These are phyloP conservation scores for Cheilosia soror DNA, from an alignment of 2,888 invertebrate species.

Conservation along the genomic window DNA sequence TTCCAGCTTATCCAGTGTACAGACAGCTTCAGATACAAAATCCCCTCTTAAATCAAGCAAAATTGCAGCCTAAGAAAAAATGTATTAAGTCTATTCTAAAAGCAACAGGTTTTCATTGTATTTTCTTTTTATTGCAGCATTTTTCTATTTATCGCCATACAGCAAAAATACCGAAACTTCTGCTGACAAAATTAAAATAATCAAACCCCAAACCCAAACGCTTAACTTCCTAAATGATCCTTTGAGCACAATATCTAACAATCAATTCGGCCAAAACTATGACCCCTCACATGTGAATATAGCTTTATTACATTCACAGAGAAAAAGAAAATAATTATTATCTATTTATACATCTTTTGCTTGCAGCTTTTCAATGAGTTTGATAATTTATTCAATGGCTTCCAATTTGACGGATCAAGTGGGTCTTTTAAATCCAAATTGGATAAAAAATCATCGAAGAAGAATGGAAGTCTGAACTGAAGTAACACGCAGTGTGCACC, in stretches of 20 bases:
- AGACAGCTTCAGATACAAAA: slow-evolving; percentile 81
- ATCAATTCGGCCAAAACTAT: slow-evolving; percentile 67
- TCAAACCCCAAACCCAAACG: slow-evolving; percentile 38
- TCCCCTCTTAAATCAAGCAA: slow-evolving; percentile 80
- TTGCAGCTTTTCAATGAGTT: slow-evolving; percentile 82
- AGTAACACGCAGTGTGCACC: neutral
- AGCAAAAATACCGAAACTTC: slow-evolving; percentile 37
- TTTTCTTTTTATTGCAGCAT: slow-evolving; percentile 55
- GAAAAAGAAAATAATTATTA: neutral
- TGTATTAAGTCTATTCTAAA: slow-evolving; percentile 73
- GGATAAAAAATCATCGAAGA: slow-evolving; percentile 37
- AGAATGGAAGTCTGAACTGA: slow-evolving; percentile 34
- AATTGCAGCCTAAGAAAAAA: slow-evolving; percentile 81
- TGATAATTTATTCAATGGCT: slow-evolving; percentile 81
- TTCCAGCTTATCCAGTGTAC: slow-evolving; percentile 80
- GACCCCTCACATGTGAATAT: slow-evolving; percentile 68
- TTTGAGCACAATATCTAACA: slow-evolving; percentile 41
- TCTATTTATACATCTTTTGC: slow-evolving; percentile 4
- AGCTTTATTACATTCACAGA: slow-evolving; percentile 34
- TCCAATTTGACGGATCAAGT: slow-evolving; percentile 78
- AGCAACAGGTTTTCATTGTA: neutral
- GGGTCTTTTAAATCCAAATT: slow-evolving; percentile 43
- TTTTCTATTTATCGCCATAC: slow-evolving; percentile 61
- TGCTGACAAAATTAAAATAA: slow-evolving; percentile 52
- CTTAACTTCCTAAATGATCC: slow-evolving; percentile 64